These are phyloP conservation scores for Hoplias malabaricus DNA, from an alignment of 2,113 vertebrate genomes.

Conservation along the genomic window DNA sequence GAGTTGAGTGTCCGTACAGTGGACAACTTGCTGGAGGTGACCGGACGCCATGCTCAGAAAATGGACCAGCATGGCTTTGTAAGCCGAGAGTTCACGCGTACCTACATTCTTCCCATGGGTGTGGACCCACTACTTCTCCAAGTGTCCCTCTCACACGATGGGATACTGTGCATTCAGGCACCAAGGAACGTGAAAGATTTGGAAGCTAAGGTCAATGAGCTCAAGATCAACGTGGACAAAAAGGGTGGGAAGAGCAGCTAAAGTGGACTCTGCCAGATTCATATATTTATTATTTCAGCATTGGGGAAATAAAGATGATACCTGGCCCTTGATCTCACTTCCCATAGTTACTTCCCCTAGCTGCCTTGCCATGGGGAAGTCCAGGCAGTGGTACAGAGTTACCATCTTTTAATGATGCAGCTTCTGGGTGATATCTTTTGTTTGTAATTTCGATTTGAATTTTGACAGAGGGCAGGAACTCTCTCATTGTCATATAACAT, in stretches of 20 bases:
- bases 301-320: not conserved
- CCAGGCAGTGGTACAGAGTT: not conserved
- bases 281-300: not conserved
- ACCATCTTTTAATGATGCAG: not conserved
- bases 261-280: not conserved
- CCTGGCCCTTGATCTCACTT: not conserved
- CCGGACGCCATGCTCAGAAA: slow-evolving; percentile 78
- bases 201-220: slow-evolving; percentile 49
- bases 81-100: slow-evolving; percentile 82
- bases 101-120: slow-evolving; percentile 83
- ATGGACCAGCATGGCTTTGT: slow-evolving; percentile 83
- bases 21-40: slow-evolving; percentile 86
- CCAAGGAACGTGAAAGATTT: slow-evolving; percentile 55
- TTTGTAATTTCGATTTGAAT: too few relatives aligned
- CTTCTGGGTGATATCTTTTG: not conserved
- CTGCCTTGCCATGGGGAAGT: not conserved
- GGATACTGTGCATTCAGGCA: slow-evolving; percentile 80
- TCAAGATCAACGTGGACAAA: slow-evolving; percentile 50
- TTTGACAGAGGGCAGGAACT: not conserved
- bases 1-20: slow-evolving; percentile 82
- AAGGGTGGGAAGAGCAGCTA: slow-evolving; percentile 45
- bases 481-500: not conserved
- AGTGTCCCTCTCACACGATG: slow-evolving; percentile 79
- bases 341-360: not conserved
- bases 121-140: slow-evolving; percentile 79